Evolutionary conservation across 2,888 invertebrate species (phyloP), one percentile per base, ranked within the genome.

Genomic region (Neoascia interrupta): DNA sequence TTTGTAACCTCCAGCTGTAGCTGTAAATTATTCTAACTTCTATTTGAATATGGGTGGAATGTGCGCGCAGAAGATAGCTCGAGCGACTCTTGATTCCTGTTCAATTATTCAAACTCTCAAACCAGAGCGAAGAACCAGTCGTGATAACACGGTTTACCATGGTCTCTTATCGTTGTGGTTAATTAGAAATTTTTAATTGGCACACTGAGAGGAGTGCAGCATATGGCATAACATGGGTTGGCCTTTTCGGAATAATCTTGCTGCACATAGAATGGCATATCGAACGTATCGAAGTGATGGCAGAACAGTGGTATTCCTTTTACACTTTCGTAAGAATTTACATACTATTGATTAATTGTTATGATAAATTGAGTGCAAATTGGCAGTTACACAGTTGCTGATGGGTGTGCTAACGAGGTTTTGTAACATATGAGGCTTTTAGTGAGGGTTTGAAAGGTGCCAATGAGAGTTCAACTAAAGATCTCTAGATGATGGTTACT

Each of bases 151-250:
- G n/a, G n/a, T n/a, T n/a, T n/a, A n/a, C n/a, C n/a, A n/a, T n/a
- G n/a, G n/a, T 26, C 11, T 51, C 53, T 64, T 69, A 56, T 75
- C 75, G 41, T 56, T 61, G 4, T 54, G 26, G 56, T 72, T 79
- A 79, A 79, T 76, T 66, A 70, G 60, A 72, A 66, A 79, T 51
- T 60, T 72, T 79, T 79, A 79, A 79, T 79, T 79, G 76, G 72
- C 64, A 56, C 39, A 3, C 11, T 3, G 16, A 10, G 15, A 10
- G 34, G 2, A 2, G 28, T 36, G 13, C 8, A 16, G 15, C 21
- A n/a, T 34, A 45, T 18, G 1, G 16, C 6, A n/a, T 39, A 16
- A n/a, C n/a, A 11, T 16, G 1, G 13, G 43, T 31, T 18, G 10
- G 56, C 68, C 61, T 63, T 68, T 61, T 43, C 26, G 39, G 53